phyloP scores from a whole-genome alignment of 2,113 vertebrate species.

The Cairina moschata region DNA sequence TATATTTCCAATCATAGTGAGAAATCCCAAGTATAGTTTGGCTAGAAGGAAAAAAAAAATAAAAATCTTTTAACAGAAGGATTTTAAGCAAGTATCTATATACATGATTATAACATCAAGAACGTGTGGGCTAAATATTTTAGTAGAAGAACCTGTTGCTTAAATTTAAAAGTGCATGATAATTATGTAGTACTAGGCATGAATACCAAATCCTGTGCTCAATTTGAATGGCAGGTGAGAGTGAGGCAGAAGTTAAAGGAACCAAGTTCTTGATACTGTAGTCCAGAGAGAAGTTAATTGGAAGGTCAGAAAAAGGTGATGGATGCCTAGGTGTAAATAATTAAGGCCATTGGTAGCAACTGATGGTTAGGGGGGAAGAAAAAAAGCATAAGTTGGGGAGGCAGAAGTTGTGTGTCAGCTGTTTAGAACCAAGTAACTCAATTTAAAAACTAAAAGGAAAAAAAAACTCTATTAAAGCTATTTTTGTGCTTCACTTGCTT shows the following conservation, averaged over 20 bases:
- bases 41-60: neutral
- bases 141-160: neutral
- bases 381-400: neutral
- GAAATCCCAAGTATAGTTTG: neutral
- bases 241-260: neutral
- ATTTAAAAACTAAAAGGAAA: neutral
- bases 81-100: neutral
- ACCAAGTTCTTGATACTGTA: neutral
- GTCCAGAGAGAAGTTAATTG: neutral
- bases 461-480: neutral
- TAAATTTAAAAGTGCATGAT: accelerated
- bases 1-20: neutral
- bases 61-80: neutral
- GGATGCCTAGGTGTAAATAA: neutral
- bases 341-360: neutral
- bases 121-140: neutral
- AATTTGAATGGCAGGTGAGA: neutral
- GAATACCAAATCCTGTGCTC: neutral
- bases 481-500: neutral
- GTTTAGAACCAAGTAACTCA: neutral
- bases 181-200: accelerated
- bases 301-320: neutral
- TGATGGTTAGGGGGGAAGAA: neutral
- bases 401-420: neutral
- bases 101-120: accelerated